A percentile compares a stretch with the other conserved stretches of the same genome.
Conservation (phyloP, 30 jellyfish, hydroid and myxozoan genomes). For the Hydractinia echinata region DNA sequence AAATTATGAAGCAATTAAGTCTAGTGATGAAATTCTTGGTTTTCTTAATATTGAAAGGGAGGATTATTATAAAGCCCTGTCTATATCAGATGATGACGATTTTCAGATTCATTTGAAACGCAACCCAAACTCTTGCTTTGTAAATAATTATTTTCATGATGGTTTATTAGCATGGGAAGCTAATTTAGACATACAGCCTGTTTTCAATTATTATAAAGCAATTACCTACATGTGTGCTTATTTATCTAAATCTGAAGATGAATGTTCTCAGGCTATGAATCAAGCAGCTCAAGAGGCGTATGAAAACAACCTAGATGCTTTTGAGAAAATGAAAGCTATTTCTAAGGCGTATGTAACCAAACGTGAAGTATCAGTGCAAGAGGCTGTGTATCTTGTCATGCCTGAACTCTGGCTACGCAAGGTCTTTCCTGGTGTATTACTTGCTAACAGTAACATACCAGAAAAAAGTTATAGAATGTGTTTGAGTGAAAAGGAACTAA, state of each 20-base stretch:
- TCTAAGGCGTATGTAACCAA: not conserved
- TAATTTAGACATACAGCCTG: too few species aligned
- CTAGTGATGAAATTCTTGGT: conserved; percentile 10
- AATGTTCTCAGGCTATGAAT: not conserved
- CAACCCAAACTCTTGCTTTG: too few species aligned
- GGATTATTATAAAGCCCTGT: conserved; percentile 21
- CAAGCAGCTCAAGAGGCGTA: not conserved
- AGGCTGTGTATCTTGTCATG: not conserved
- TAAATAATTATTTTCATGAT: too few species aligned
- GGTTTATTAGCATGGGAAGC: too few species aligned
- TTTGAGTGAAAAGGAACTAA: too few species aligned
- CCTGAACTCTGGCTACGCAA: conserved; percentile 29
- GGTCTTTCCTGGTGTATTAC: too few species aligned
- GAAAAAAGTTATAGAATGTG: too few species aligned
- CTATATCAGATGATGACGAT: conserved; percentile 34
- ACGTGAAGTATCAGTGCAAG: conserved; percentile 1
- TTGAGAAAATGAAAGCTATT: not conserved
- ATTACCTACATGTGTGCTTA: too few species aligned
- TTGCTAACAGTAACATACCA: too few species aligned
- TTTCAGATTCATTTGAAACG: too few species aligned
- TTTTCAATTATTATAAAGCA: too few species aligned
- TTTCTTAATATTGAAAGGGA: not conserved
- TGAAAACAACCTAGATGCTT: not conserved
- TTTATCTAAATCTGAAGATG: too few species aligned
- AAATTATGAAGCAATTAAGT: not conserved